These are phyloP conservation scores for Anthophora plumipes DNA, from an alignment of 2,888 invertebrate species.

Conservation along the genomic window DNA sequence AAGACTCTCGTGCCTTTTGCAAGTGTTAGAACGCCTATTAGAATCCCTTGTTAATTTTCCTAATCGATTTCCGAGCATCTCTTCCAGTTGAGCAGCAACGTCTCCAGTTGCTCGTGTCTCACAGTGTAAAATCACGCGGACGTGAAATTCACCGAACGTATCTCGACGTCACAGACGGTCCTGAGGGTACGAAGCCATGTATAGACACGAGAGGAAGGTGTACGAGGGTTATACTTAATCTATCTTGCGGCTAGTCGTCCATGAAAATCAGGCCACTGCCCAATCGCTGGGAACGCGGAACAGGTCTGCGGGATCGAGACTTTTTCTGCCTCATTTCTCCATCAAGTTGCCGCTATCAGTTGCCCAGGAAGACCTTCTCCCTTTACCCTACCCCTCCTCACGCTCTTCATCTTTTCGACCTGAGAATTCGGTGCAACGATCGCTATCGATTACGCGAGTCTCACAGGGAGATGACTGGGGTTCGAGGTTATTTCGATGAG, in stretches of 20 bases:
- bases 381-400: background rate
- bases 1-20: too few relatives aligned
- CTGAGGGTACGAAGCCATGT: background rate
- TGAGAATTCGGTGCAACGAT: constrained; percentile 18
- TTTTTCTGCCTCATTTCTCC: constrained; percentile 69
- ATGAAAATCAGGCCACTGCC: constrained; percentile 79
- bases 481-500: too few relatives aligned
- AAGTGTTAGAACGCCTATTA: too few relatives aligned
- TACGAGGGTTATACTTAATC: constrained; percentile 64
- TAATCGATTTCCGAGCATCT: background rate
- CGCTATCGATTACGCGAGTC: constrained; percentile 21
- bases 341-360: constrained; percentile 49
- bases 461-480: too few relatives aligned
- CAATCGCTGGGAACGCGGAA: constrained; percentile 71
- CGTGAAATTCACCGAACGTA: constrained; percentile 51
- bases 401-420: constrained; percentile 3
- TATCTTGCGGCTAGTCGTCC: constrained; percentile 64
- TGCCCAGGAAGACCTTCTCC: background rate
- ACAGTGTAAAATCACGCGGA: constrained; percentile 24
- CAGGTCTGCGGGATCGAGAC: constrained; percentile 57
- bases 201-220: constrained; percentile 30
- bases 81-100: constrained; percentile 2
- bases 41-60: background rate
- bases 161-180: constrained; percentile 27
- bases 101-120: background rate